These are phyloP conservation scores for Semnornis frantzii DNA, from an alignment of 2,113 vertebrate species.

Conservation along the genomic window DNA sequence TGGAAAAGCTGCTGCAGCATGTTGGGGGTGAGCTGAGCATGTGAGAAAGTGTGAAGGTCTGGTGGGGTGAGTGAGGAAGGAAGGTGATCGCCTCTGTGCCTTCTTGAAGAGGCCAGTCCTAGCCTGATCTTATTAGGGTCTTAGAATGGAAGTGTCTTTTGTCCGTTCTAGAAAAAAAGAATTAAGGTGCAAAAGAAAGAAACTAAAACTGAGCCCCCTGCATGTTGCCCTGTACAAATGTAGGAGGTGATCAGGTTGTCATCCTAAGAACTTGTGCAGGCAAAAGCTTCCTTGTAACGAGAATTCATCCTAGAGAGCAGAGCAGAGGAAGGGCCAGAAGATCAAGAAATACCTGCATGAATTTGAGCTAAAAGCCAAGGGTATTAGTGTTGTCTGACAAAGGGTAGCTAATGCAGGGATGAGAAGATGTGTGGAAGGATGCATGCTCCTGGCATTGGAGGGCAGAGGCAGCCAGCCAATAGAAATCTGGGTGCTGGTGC, in stretches of 20 bases:
- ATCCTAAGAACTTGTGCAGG: neutral
- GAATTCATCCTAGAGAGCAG: neutral
- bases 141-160: neutral
- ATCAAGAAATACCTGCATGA: accelerated
- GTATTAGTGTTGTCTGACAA: accelerated
- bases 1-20: accelerated
- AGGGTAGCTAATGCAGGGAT: neutral
- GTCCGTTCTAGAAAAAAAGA: neutral
- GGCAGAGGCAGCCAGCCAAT: neutral
- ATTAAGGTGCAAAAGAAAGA: neutral
- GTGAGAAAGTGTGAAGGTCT: neutral
- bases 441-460: accelerated
- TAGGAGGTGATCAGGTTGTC: neutral
- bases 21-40: neutral
- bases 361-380: neutral
- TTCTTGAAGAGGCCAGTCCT: too few species aligned
- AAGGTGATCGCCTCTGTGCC: accelerated
- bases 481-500: neutral
- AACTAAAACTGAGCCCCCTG: neutral
- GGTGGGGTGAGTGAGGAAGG: neutral
- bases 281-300: neutral
- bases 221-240: neutral
- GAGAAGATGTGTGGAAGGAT: accelerated
- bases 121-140: neutral
- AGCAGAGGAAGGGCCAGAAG: neutral